Evolutionary conservation across 2,113 vertebrate genomes (phyloP), one percentile per base, ranked within the genome.

Genomic region (Agapornis roseicollis): DNA sequence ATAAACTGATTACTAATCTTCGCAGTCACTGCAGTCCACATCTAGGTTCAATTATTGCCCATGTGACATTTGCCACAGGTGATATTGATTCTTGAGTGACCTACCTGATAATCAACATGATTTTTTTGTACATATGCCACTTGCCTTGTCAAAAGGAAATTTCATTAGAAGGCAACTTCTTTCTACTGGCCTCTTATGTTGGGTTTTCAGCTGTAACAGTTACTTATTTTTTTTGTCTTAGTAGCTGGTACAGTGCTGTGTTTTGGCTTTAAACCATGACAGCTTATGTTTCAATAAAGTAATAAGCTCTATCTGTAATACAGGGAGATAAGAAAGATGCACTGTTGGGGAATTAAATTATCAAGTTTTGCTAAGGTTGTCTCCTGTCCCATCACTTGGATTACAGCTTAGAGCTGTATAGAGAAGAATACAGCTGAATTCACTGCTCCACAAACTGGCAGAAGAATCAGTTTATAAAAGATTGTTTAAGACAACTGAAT

Each of bases 401-500:
- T 89, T 91, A 82, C 63, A 89, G 42, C 29, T 71, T 11, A 68
- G 64, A 80, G 39, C 27, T 68, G 55, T 85, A 83, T 55, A 91
- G 79, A 93, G 79, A 24, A 88, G 79, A 46, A 39, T 41, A 73
- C 47, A 77, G 82, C 24, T 90, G 72, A 69, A 63, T 64, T 92
- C 72, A 71, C 52, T 81, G 80, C 49, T 80, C 42, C 44, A 41
- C 29, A 93, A 76, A 44, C 68, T 80, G 46, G 61, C 68, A 82
- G 93, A 93, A 91, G 52, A 91, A 86, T 71, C 42, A 31, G 47
- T 73, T 95, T 95, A 55, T 71, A 90, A 96, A 78, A 81, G 20
- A 80, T 90, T 76, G 49, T 66, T 95, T 86, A 74, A 64, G 72
- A 88, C 88, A 93, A 44, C 39, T 3, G 23, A 96, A 88, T 92